Evolutionary conservation across 2,888 invertebrate genomes (phyloP).

Genomic region (Sthenelais limicola): DNA sequence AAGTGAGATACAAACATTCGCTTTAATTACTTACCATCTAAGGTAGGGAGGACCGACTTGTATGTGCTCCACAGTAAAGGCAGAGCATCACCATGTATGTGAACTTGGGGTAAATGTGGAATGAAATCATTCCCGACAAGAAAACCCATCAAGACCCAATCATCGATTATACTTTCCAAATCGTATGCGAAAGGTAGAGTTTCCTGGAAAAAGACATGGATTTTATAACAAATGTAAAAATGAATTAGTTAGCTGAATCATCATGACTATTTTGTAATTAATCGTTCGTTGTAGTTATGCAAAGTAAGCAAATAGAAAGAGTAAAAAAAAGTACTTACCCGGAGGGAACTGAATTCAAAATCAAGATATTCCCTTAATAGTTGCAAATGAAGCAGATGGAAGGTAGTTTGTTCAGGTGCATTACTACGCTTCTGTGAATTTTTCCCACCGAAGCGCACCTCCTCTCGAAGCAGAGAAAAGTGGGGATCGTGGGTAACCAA

Average conservation of each 20-base stretch:
- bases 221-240: no score
- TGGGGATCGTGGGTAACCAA: conserved; percentile 96
- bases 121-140: conserved; percentile 97
- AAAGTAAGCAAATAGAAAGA: neutral
- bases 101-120: conserved; percentile 94
- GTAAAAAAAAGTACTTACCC: conserved; percentile 58
- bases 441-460: conserved; percentile 78
- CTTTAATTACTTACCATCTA: conserved; percentile 85
- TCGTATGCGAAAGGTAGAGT: conserved; percentile 83
- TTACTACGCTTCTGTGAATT: conserved; percentile 62
- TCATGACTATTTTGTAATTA: no score
- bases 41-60: conserved; percentile 86
- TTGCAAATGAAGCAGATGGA: conserved; percentile 93
- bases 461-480: conserved; percentile 94
- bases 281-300: no score
- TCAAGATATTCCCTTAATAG: conserved; percentile 93
- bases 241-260: no score
- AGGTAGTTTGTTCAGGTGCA: conserved; percentile 91
- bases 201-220: conserved; percentile 54
- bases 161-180: conserved; percentile 93
- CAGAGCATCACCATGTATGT: conserved; percentile 91
- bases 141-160: conserved; percentile 98
- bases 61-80: conserved; percentile 90
- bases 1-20: no score
- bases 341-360: conserved; percentile 82